Evolutionary conservation across 1,140 invertebrate species (phyloP).

Genomic region (Drosophila murphyi): DNA sequence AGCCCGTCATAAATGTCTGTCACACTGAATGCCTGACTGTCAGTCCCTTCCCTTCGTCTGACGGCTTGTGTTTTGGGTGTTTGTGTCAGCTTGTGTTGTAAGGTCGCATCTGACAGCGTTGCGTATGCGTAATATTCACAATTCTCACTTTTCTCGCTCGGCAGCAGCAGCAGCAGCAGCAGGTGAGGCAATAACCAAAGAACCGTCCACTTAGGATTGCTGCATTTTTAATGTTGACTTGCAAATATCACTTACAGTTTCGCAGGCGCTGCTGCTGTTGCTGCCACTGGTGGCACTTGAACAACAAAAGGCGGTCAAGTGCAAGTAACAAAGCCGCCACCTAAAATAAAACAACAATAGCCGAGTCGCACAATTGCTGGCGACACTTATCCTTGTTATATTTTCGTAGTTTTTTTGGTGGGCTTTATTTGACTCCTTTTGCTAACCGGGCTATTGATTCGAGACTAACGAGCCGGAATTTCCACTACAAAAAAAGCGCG

Average conservation of each 20-base stretch:
- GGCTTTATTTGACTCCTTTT: slow-evolving; percentile 11
- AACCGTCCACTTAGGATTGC: slow-evolving; percentile 53
- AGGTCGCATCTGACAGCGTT: slow-evolving; percentile 23
- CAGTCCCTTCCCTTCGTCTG: neutral
- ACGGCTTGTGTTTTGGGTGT: neutral
- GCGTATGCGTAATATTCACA: slow-evolving; percentile 40
- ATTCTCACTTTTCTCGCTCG: slow-evolving; percentile 8
- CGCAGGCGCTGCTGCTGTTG: slow-evolving; percentile 20
- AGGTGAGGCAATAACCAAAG: slow-evolving; percentile 37
- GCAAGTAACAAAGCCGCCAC: neutral
- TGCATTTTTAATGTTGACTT: slow-evolving; percentile 64
- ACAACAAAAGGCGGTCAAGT: slow-evolving; percentile 17
- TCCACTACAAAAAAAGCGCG: slow-evolving; percentile 55
- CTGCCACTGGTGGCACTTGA: slow-evolving; percentile 19
- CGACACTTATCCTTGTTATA: slow-evolving; percentile 13
- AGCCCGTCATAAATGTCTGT: slow-evolving; percentile 47
- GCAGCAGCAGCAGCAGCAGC: slow-evolving; percentile 10
- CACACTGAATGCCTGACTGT: slow-evolving; percentile 18
- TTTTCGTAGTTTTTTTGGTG: neutral
- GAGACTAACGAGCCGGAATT: slow-evolving; percentile 31
- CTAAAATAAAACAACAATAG: slow-evolving; percentile 9
- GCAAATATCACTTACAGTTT: slow-evolving; percentile 24
- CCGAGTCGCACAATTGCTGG: slow-evolving; percentile 14
- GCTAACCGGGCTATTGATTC: slow-evolving; percentile 33
- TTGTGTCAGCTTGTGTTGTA: slow-evolving; percentile 15